Percentiles rank a stretch among this genome's conserved stretches.
Evolutionary conservation across 2,797 vertebrate genomes (phyloP).

Genomic region (Sciurus carolinensis): DNA sequence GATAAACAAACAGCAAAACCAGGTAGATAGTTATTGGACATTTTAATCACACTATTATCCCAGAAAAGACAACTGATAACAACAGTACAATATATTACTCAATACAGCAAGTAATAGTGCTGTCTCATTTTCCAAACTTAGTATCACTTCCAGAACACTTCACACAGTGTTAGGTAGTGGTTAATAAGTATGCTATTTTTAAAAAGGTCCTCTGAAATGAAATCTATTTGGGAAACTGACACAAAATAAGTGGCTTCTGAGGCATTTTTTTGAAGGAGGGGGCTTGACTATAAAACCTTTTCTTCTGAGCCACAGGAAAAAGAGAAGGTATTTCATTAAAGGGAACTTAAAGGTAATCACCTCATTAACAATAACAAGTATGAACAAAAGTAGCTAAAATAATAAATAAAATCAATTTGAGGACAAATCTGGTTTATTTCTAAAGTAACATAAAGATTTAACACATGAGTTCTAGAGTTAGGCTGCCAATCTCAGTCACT

Average conservation of each 20-base stretch:
- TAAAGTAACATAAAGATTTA: constrained; percentile 27
- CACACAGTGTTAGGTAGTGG: not conserved
- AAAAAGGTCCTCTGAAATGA: constrained; percentile 23
- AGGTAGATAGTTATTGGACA: not conserved
- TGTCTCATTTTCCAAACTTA: constrained; percentile 16
- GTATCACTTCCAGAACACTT: not conserved
- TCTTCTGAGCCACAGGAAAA: not conserved
- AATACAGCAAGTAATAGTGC: not conserved
- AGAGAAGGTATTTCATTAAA: constrained; percentile 40
- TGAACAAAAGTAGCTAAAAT: constrained; percentile 58
- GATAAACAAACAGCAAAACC: constrained; percentile 6
- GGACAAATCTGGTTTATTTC: constrained; percentile 32
- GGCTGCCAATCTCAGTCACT: not conserved
- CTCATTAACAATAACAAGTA: not conserved
- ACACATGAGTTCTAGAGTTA: not conserved
- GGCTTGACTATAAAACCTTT: not conserved
- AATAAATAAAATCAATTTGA: not conserved
- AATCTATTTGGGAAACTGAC: constrained; percentile 22
- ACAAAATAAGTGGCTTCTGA: constrained; percentile 47
- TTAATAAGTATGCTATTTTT: not conserved
- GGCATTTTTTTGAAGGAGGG: not conserved
- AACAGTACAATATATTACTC: not conserved
- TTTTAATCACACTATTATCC: not conserved
- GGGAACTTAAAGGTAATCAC: not conserved
- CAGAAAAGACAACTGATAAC: not conserved